Evolutionary conservation across 2,113 vertebrate species (phyloP), one percentile per base, ranked within the genome.

Genomic region (Acrocephalus kingi): DNA sequence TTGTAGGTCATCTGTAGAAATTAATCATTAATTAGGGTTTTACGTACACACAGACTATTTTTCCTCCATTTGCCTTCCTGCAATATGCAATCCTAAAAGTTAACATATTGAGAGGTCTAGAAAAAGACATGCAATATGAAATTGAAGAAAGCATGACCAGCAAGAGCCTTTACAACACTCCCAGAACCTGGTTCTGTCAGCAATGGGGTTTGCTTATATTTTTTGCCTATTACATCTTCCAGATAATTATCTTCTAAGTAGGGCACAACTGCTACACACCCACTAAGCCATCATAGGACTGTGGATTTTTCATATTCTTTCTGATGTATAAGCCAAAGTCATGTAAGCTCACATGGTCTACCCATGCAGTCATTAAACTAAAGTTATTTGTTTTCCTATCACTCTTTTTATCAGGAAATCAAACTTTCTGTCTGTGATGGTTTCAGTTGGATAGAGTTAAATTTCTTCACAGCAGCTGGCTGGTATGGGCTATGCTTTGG

Each of bases 1-100:
- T 89, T 84, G 37, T 89, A 92, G 96, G 45, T 81, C 72, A 89
- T 11, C 20, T 27, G 72, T 54, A 45, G 35, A 90, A 96, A 95
- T 89, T 85, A 90, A 84, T 59, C 55, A 33, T 43, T 51, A 90
- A 87, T 71, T 75, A 75, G 55, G 86, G 51, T 30, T 95, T 91
- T 90, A 66, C 15, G 61, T 48, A 27, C 10, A 14, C 17, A 28
- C 8, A 45, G 19, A 45, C 4, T 1, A 18, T 67, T 83, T 80
- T 82, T 35, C 17, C 11, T 25, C 20, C 28, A 43, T 82, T 92
- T 86, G 21, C 8, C 8, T 84, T 39, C 11, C 58, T 59, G 3
- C 58, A 56, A 67, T 41, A 61, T 17, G 37, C 24, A 72, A 51
- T 58, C 25, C 51, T 84, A 87, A 68, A 81, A 93, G 20, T 35